Base-by-base conservation (phyloP, 1,140 invertebrate genomes). In the Scaptomyza graminum region DNA sequence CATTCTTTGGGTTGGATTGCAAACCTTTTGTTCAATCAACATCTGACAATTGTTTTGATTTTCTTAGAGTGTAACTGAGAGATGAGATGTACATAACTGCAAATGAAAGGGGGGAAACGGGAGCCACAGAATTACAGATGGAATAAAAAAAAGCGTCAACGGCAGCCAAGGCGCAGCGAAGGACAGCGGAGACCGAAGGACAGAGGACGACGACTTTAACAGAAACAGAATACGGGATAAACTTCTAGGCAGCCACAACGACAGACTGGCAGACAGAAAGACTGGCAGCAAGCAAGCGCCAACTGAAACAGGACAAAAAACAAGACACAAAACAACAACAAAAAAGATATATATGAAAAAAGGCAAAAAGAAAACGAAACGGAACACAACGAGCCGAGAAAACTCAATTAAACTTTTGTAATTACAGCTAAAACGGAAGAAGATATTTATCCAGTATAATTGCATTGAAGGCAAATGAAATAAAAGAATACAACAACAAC, bases 361-460 rank as follows among this genome's bases (percentile, higher is more conserved):
- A 41, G 34, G 18, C 31, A 66, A 41, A 70, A 66, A 25, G 52
- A 70, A 65, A 70, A n/a, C n/a, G n/a, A n/a, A n/a, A n/a, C n/a
- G 55, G 63, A 78, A 87, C 82, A 85, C 82, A 87, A 90, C 82
- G 76, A 90, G 84, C 79, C 81, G 89, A 89, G 89, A 90, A 90
- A 90, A 90, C 89, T 90, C 89, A 90, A 90, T 90, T 90, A 90
- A 90, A 90, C 89, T 90, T 90, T 90, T 90, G 89, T 90, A 90
- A 90, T 90, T 90, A 90, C 89, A 90, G 89, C 89, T 90, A 90
- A 90, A 90, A 90, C 89, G 88, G 83, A 90, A 90, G 81, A 90
- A 90, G 88, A 90, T 90, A 90, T 90, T 90, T 90, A 90, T 90
- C 89, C 89, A 90, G 89, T 84, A 90, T 90, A 90, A 90, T 90